Percentiles rank a stretch among this genome's conserved stretches.
These are phyloP conservation scores for Malurus melanocephalus DNA, from an alignment of 2,113 vertebrate genomes.

Conservation along the genomic window DNA sequence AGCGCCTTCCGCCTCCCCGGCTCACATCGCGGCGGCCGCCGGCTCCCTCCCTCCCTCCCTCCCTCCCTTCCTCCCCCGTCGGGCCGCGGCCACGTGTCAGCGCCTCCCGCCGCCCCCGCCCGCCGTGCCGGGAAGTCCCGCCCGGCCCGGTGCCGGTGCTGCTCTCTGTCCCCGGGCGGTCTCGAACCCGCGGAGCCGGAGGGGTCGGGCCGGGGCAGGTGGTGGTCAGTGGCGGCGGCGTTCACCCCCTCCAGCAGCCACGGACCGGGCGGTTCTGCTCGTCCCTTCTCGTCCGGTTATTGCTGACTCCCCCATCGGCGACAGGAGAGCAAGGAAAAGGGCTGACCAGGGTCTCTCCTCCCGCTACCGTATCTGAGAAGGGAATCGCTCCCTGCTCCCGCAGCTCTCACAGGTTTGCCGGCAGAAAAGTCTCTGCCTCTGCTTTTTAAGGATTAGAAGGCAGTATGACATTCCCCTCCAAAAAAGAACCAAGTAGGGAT, in stretches of 20 bases:
- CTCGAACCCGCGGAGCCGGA: too few species aligned
- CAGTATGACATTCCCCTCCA: not conserved
- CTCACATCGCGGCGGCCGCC: not conserved
- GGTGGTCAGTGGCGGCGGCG: too few species aligned
- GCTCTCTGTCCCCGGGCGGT: rapidly evolving
- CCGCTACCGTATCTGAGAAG: rapidly evolving
- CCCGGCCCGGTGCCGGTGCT: not conserved
- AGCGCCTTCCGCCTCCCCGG: slow-evolving; percentile 8
- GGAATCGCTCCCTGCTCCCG: not conserved
- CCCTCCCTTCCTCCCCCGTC: not conserved
- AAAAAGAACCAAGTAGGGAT: not conserved
- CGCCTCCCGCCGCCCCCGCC: slow-evolving; percentile 32
- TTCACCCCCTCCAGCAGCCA: not conserved
- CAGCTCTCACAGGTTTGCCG: not conserved
- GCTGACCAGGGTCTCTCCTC: rapidly evolving
- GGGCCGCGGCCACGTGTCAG: slow-evolving; percentile 31
- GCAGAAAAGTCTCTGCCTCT: not conserved
- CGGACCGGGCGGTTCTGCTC: not conserved
- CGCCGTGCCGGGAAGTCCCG: slow-evolving; percentile 35
- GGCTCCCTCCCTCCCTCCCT: not conserved
- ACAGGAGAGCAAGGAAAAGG: not conserved
- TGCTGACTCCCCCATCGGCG: rapidly evolving
- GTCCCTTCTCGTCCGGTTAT: too few species aligned
- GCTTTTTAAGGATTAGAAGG: not conserved
- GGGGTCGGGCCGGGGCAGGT: not conserved